These are phyloP conservation scores for Phylloscopus whistleri DNA, from an alignment of 2,113 vertebrate genomes.

Conservation along the genomic window DNA sequence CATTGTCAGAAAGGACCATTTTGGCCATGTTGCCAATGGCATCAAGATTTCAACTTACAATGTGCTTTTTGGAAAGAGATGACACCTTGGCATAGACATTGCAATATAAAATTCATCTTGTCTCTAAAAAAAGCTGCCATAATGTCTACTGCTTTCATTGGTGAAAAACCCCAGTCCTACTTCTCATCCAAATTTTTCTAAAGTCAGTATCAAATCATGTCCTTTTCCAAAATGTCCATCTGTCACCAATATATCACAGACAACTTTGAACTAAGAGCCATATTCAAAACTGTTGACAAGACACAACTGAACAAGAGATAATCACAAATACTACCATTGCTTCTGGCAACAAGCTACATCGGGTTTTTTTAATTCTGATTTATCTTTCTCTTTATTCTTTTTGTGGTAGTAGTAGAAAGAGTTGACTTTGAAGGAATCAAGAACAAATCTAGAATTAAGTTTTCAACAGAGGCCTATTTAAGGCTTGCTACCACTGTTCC, in stretches of 20 bases:
- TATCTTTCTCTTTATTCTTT: background rate
- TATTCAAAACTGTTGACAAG: background rate
- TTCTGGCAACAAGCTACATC: background rate
- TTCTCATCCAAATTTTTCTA: background rate
- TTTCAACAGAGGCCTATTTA: background rate
- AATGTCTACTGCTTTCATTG: background rate
- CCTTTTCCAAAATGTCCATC: background rate
- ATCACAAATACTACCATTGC: background rate
- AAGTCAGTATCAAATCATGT: background rate
- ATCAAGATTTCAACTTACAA: background rate
- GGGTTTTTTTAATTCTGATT: background rate
- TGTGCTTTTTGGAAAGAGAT: background rate
- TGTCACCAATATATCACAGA: background rate
- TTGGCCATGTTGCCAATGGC: background rate
- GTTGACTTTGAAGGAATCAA: background rate
- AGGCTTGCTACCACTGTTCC: background rate
- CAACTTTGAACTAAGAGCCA: background rate
- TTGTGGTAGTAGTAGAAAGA: background rate
- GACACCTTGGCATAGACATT: background rate
- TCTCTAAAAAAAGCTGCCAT: background rate
- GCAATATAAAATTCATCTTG: background rate
- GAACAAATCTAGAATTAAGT: background rate
- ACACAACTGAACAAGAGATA: background rate
- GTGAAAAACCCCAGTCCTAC: background rate
- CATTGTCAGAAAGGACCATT: background rate